A percentile compares a stretch with the other conserved stretches of the same genome.
phyloP scores from a whole-genome alignment of 2,113 vertebrate species.

The Silurus glanis region DNA sequence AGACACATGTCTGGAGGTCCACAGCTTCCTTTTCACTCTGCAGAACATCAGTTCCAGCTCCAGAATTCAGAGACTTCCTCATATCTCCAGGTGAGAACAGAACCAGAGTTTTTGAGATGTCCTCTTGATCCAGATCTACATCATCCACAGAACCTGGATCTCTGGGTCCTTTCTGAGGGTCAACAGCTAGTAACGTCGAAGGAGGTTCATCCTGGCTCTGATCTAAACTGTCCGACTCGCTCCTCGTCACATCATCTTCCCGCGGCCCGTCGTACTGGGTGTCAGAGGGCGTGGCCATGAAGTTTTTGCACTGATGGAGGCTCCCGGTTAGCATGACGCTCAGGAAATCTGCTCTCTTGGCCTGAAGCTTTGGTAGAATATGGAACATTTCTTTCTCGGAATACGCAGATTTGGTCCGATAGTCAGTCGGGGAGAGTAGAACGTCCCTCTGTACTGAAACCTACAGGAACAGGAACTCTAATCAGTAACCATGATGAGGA shows the following conservation, averaged over 20 bases:
- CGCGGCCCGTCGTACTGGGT: conserved; percentile 65
- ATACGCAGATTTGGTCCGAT: conserved; percentile 78
- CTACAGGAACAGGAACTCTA: conserved; percentile 62
- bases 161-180: conserved; percentile 76
- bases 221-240: conserved; percentile 87
- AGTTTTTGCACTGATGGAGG: conserved; percentile 65
- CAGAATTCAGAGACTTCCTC: conserved; percentile 83
- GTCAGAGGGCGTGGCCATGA: conserved; percentile 43
- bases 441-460: conserved; percentile 72
- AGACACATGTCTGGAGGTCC: conserved; percentile 69
- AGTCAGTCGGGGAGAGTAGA: conserved; percentile 83
- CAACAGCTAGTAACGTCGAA: conserved; percentile 89
- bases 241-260: conserved; percentile 77
- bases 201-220: conserved; percentile 89
- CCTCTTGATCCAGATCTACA: conserved; percentile 87
- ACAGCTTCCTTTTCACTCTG: conserved; percentile 76
- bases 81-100: conserved; percentile 95
- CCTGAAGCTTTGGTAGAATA: conserved; percentile 79
- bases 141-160: conserved; percentile 83
- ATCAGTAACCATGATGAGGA: conserved; percentile 12
- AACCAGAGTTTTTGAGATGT: conserved; percentile 92
- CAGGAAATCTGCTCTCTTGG: conserved; percentile 87
- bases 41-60: conserved; percentile 74
- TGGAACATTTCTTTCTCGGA: conserved; percentile 82
- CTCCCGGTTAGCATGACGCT: conserved; percentile 80